A percentile compares a stretch with the other conserved stretches of the same genome.
phyloP scores from a whole-genome alignment of 2,113 vertebrate species.

The Corythornis madagascariensis region DNA sequence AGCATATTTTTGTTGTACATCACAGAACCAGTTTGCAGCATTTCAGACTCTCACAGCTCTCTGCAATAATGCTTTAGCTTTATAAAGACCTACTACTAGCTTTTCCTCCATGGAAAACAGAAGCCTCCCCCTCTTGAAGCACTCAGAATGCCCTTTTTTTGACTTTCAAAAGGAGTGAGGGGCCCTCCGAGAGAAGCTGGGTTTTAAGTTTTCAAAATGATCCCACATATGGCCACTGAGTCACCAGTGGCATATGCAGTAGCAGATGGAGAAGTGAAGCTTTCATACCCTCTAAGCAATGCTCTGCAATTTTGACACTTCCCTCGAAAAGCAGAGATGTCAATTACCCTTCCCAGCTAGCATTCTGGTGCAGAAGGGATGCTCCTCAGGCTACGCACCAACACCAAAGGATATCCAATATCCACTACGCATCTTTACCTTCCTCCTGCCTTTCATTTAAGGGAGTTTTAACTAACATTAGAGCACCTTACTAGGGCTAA shows the following conservation, averaged over 20 bases:
- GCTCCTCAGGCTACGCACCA: background rate
- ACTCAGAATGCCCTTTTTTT: background rate
- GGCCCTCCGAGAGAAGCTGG: background rate
- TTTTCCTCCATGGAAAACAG: background rate
- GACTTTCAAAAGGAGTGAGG: background rate
- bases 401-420: background rate
- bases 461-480: background rate
- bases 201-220: background rate
- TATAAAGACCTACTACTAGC: background rate
- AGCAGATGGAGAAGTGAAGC: slow-evolving; percentile 10
- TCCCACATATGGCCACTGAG: background rate
- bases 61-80: background rate
- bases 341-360: background rate
- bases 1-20: background rate
- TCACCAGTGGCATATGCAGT: background rate
- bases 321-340: slow-evolving; percentile 10
- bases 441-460: background rate
- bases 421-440: background rate
- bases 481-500: background rate
- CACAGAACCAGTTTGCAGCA: background rate
- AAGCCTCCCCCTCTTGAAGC: background rate
- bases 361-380: background rate
- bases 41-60: background rate
- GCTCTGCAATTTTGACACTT: slow-evolving; percentile 18
- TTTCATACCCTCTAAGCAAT: background rate